Percentiles rank a stretch among this genome's conserved stretches.
phyloP scores from a whole-genome alignment of 2,113 vertebrate genomes.

The Peromyscus leucopus region DNA sequence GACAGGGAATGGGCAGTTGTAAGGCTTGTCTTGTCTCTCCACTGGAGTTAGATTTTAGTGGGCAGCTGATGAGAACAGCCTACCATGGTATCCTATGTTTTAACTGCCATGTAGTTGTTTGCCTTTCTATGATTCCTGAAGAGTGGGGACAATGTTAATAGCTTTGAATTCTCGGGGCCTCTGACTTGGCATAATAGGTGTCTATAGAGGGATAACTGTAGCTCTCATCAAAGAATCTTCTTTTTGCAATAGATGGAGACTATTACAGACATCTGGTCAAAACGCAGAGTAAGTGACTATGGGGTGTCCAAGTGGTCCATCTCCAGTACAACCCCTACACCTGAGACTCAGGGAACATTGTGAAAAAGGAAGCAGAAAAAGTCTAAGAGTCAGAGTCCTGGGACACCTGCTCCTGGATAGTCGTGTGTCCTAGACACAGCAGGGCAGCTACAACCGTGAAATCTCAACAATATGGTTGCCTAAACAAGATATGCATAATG shows the following conservation, averaged over 20 bases:
- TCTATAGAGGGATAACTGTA: not conserved
- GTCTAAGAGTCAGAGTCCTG: not conserved
- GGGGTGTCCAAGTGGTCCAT: not conserved
- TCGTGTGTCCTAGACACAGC: not conserved
- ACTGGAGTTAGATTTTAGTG: not conserved
- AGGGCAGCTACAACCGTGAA: not conserved
- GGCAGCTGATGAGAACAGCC: not conserved
- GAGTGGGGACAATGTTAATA: not conserved
- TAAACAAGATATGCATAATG: too few relatives aligned
- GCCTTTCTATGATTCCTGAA: not conserved
- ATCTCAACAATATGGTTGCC: not conserved
- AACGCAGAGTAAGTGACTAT: not conserved
- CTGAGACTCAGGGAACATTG: not conserved
- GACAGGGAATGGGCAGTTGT: not conserved
- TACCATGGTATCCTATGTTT: not conserved
- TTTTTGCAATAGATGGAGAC: not conserved
- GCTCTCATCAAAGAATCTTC: not conserved
- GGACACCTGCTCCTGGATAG: not conserved
- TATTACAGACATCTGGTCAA: not conserved
- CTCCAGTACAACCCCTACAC: not conserved
- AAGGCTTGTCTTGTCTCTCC: slow-evolving; percentile 9
- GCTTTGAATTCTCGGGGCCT: not conserved
- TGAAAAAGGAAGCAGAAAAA: not conserved
- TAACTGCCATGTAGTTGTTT: not conserved
- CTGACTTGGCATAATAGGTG: not conserved